These are phyloP conservation scores for Corapipo altera DNA, from an alignment of 2,113 vertebrate genomes.

Conservation along the genomic window DNA sequence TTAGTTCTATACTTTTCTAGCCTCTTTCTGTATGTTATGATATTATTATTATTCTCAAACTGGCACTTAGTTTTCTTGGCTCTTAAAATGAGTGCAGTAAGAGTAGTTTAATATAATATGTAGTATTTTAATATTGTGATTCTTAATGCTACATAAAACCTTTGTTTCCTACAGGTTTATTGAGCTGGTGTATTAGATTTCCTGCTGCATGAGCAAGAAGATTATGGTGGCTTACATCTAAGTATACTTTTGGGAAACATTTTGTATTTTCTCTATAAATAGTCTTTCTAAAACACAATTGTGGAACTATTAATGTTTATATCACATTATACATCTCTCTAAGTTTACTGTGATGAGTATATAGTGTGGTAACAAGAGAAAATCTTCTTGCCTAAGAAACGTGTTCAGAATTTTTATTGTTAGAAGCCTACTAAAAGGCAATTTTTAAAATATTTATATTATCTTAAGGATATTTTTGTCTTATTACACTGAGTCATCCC, in stretches of 20 bases:
- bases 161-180: constrained; percentile 93
- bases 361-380: constrained; percentile 60
- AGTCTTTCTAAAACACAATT: constrained; percentile 82
- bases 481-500: constrained; percentile 1
- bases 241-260: constrained; percentile 90
- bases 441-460: constrained; percentile 55
- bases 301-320: constrained; percentile 83
- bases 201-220: constrained; percentile 97
- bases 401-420: constrained; percentile 52
- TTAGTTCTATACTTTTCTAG: not conserved
- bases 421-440: constrained; percentile 48
- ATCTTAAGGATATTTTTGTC: constrained; percentile 34
- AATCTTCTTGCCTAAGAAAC: constrained; percentile 65
- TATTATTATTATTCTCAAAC: constrained; percentile 69
- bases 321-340: constrained; percentile 76
- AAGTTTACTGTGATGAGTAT: constrained; percentile 70
- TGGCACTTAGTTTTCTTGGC: constrained; percentile 68
- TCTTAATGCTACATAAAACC: constrained; percentile 86
- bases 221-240: constrained; percentile 97
- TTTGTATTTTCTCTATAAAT: constrained; percentile 86
- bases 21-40: not conserved
- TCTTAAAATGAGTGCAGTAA: constrained; percentile 76
- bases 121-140: constrained; percentile 80
- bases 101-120: constrained; percentile 75
- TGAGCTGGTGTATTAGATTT: constrained; percentile 94